A percentile compares a stretch with the other conserved stretches of the same genome.
These are phyloP conservation scores for Drosophila recens DNA, from an alignment of 2,888 invertebrate genomes.

Conservation along the genomic window DNA sequence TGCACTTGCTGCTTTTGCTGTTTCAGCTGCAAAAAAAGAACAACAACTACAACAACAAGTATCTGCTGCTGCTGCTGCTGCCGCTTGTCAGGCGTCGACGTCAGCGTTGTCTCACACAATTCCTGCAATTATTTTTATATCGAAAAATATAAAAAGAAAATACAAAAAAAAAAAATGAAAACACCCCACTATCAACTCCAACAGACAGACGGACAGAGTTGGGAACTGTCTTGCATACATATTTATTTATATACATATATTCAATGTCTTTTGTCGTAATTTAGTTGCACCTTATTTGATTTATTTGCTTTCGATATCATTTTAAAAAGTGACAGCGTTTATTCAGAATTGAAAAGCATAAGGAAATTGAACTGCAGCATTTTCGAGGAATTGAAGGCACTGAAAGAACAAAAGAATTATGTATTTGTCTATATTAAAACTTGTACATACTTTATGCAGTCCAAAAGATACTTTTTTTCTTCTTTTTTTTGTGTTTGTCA, in stretches of 20 bases:
- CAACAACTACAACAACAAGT: conserved; percentile 47
- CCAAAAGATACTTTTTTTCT: background rate
- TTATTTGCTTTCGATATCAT: conserved; percentile 78
- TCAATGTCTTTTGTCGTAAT: conserved; percentile 69
- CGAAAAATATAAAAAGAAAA: conserved; percentile 52
- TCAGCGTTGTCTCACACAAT: conserved; percentile 71
- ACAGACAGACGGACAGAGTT: conserved; percentile 29
- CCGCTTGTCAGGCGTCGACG: conserved; percentile 40
- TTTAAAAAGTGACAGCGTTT: conserved; percentile 48
- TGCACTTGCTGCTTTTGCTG: conserved; percentile 72
- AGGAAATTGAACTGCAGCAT: conserved; percentile 36
- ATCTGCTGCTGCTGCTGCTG: conserved; percentile 52
- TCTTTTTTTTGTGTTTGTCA: background rate
- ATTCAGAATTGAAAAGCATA: conserved; percentile 58
- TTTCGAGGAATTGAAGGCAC: conserved; percentile 61
- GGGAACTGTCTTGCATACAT: conserved; percentile 59
- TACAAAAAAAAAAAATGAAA: conserved; percentile 30
- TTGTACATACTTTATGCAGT: conserved; percentile 22
- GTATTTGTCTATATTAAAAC: conserved; percentile 3
- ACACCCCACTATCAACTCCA: conserved; percentile 57
- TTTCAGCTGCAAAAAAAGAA: conserved; percentile 76
- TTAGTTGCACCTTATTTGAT: conserved; percentile 77
- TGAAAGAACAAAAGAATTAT: conserved; percentile 5
- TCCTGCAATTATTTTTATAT: conserved; percentile 82
- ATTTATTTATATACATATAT: conserved; percentile 32